Percentiles rank a stretch among this genome's conserved stretches.
These are phyloP conservation scores for Percopsis omiscomaycus DNA, from an alignment of 2,797 vertebrate genomes.

Conservation along the genomic window DNA sequence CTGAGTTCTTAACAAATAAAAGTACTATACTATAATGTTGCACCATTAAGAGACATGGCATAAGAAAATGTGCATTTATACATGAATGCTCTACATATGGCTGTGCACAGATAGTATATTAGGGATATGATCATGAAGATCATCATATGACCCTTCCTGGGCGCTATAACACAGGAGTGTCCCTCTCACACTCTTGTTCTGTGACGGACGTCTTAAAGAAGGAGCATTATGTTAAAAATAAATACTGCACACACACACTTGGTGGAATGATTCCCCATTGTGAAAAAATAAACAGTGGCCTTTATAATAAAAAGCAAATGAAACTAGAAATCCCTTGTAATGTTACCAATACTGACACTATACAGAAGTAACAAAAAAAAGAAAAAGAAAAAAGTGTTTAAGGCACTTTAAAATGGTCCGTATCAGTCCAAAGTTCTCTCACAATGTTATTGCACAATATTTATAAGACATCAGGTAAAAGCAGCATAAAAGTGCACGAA, in stretches of 20 bases:
- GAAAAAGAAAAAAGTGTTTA: slow-evolving; percentile 35
- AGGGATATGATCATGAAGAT: too few species aligned
- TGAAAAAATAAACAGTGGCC: slow-evolving; percentile 51
- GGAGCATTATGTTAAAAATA: slow-evolving; percentile 32
- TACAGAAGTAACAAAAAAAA: slow-evolving; percentile 33
- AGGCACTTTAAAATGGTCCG: slow-evolving; percentile 67
- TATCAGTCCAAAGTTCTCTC: slow-evolving; percentile 25
- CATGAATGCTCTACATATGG: neutral
- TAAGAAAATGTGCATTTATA: slow-evolving; percentile 2
- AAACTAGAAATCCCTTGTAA: slow-evolving; percentile 20
- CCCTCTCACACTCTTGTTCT: slow-evolving; percentile 47
- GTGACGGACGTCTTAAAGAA: slow-evolving; percentile 22
- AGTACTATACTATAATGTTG: slow-evolving; percentile 39
- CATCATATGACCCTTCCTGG: too few species aligned
- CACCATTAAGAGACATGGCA: slow-evolving; percentile 47
- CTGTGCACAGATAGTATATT: too few species aligned
- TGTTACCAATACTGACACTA: slow-evolving; percentile 24
- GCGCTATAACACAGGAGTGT: too few species aligned
- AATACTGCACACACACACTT: slow-evolving; percentile 46
- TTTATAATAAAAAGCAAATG: neutral
- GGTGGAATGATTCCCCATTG: slow-evolving; percentile 60
- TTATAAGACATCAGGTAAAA: slow-evolving; percentile 28
- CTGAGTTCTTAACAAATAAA: slow-evolving; percentile 70
- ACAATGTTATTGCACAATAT: slow-evolving; percentile 19
- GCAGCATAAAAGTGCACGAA: slow-evolving; percentile 30